These are phyloP conservation scores for Picus viridis DNA, from an alignment of 2,797 vertebrate species.

Conservation along the genomic window DNA sequence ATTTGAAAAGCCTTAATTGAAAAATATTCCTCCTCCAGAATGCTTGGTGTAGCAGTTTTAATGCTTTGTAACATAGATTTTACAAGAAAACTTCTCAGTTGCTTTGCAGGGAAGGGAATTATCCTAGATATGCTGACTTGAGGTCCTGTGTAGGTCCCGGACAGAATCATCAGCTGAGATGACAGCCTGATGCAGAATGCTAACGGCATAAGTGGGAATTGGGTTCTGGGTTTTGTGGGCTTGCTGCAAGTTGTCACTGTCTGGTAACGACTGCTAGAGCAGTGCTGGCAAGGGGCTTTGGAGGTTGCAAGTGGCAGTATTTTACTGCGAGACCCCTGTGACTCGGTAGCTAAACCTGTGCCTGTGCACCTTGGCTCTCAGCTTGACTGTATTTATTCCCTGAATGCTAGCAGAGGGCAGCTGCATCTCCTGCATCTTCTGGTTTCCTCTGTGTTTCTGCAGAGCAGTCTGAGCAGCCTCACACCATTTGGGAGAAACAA, in stretches of 20 bases:
- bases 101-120: neutral
- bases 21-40: neutral
- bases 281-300: rapidly evolving
- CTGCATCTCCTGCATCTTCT: neutral
- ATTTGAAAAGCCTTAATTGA: neutral
- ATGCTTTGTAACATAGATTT: neutral
- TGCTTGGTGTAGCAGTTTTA: neutral
- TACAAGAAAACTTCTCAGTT: neutral
- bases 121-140: neutral
- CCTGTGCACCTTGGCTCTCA: neutral
- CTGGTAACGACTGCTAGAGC: neutral
- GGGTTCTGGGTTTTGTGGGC: neutral
- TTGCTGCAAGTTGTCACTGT: neutral
- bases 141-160: neutral
- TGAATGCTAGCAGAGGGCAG: neutral
- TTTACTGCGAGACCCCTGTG: neutral
- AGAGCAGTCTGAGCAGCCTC: neutral
- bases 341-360: neutral
- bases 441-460: neutral
- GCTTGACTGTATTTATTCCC: neutral
- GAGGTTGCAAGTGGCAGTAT: neutral
- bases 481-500: conserved; percentile 5
- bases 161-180: neutral
- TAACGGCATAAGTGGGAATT: neutral
- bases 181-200: neutral